These are phyloP conservation scores for Anhinga rufa DNA, from an alignment of 2,113 vertebrate genomes.

Conservation along the genomic window DNA sequence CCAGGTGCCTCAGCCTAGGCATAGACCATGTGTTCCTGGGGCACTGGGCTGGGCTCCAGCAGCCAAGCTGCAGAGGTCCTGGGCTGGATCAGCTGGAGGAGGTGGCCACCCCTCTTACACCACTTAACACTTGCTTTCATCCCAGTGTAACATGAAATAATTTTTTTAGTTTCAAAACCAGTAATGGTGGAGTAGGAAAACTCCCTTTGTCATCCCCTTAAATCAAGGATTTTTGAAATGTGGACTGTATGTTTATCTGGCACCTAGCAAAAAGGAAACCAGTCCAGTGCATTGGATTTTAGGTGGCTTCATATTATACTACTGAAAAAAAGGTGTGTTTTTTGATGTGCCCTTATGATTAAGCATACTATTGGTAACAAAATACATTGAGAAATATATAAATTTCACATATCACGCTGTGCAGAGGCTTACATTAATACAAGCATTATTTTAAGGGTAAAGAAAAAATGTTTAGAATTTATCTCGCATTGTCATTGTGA, in stretches of 20 bases:
- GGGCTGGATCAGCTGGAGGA: not conserved
- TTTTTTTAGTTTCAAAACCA: not conserved
- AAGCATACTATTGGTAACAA: not conserved
- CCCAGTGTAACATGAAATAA: not conserved
- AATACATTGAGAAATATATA: not conserved
- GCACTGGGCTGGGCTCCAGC: not conserved
- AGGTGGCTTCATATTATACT: not conserved
- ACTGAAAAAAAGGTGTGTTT: no score
- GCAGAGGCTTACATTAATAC: not conserved
- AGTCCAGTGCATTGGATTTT: not conserved
- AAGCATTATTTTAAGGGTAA: not conserved
- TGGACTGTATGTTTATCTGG: not conserved
- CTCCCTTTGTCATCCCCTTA: not conserved
- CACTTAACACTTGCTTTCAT: not conserved
- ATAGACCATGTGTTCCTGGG: accelerated
- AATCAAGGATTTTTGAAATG: not conserved
- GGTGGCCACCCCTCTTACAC: not conserved
- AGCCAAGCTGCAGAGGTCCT: not conserved
- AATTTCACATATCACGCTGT: not conserved
- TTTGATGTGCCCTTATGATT: not conserved
- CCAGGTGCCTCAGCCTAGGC: not conserved
- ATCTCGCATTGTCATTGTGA: not conserved
- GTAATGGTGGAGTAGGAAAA: accelerated
- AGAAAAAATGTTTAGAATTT: not conserved
- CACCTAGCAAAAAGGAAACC: not conserved